A percentile compares a stretch with the other conserved stretches of the same genome.
phyloP scores from a whole-genome alignment of 2,113 vertebrate genomes.

The Eidolon helvum region DNA sequence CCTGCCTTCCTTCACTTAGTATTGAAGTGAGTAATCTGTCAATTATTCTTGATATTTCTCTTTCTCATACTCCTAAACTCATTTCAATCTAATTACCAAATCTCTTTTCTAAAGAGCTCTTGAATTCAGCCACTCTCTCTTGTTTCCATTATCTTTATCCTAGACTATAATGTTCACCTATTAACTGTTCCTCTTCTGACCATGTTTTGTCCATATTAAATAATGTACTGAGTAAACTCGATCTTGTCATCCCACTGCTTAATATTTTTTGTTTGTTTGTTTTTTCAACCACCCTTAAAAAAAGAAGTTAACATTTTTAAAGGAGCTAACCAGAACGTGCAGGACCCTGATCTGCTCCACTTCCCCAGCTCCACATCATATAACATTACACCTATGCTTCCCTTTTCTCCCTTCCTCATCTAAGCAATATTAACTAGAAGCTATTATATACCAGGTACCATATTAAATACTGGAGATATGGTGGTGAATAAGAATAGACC shows the following conservation, averaged over 20 bases:
- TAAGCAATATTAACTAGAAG: neutral
- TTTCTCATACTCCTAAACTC: neutral
- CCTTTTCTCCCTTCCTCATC: neutral
- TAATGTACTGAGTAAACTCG: neutral
- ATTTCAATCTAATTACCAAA: neutral
- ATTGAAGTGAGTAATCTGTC: neutral
- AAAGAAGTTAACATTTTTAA: neutral
- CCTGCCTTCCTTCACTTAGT: neutral
- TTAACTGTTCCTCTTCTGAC: neutral
- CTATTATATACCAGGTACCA: neutral
- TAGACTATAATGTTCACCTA: neutral
- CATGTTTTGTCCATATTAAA: neutral
- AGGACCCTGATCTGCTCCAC: neutral
- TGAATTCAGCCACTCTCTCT: neutral
- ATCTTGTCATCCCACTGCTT: neutral
- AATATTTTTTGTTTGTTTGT: neutral
- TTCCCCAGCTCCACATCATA: neutral
- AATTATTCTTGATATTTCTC: neutral
- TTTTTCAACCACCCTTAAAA: neutral
- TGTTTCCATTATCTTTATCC: neutral
- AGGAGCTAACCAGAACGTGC: no score
- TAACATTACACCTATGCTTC: neutral
- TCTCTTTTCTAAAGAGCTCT: neutral
- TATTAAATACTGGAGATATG: neutral
- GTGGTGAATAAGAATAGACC: neutral